Base-by-base conservation (phyloP, 30 jellyfish, hydroid and myxozoan species). In the Pseudorhiza aurosa region DNA sequence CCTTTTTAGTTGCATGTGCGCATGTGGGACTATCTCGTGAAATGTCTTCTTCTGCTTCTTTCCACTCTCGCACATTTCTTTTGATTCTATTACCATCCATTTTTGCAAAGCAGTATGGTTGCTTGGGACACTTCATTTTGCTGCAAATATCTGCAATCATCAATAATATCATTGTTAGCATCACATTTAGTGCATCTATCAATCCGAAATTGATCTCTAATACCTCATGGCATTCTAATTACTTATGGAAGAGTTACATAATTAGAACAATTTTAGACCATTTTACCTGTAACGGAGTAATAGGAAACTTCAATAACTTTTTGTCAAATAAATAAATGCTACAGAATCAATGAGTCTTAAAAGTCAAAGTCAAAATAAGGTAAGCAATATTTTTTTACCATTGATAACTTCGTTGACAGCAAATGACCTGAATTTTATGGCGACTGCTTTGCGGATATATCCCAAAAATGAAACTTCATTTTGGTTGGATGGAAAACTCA, bases 381-480 rank as follows among this genome's bases (percentile, higher is more conserved):
- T n/a, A n/a, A n/a, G n/a, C n/a, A n/a, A n/a, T n/a, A 5, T 12
- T 4, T 1, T 25, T 8, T 22, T 64, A 33, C 77, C 77, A 12
- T 33, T 24, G n/a, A 58, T 64, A 26, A 18, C 32, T 2, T 64
- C 36, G 18, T 64, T 31, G 77, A 64, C 58, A 64, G 39, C 33
- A 33, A 64, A 64, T 33, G 58, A 39, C 9, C 31, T 31, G 58
- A 64, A 1, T 9, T 31, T 39, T 9, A 64, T 31, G 31, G 77
- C 14, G 36, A 33, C 51, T 3, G 50, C 21, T 26, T 33, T 8
- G 15, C 8, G 30, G 31, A 43, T 64, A 17, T 24, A 2, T 14
- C 25, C 14, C 0, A 35, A 14, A 32, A 29, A 64, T 1, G 35
- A 7, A 2, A 18, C 36, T 6, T 53, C 58, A 9, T 31, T 21